These are phyloP conservation scores for Ormyrus nitidulus DNA, from an alignment of 2,888 invertebrate species.

Conservation along the genomic window DNA sequence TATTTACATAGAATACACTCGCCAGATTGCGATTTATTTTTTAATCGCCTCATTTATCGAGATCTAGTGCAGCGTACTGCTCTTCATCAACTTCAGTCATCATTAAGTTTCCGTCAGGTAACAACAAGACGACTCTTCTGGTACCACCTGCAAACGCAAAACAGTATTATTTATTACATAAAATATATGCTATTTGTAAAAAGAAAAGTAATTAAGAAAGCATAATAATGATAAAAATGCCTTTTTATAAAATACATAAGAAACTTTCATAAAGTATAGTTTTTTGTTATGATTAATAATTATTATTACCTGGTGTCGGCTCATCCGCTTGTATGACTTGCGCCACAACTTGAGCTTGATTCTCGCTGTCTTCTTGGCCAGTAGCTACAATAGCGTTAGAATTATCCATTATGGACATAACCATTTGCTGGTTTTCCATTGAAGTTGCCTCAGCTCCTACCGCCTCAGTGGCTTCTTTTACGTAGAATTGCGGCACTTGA, in stretches of 20 bases:
- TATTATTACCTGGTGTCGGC: slow-evolving; percentile 84
- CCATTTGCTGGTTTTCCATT: slow-evolving; percentile 72
- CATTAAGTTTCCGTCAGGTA: slow-evolving; percentile 90
- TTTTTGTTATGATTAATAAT: neutral
- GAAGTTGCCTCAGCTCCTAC: slow-evolving; percentile 58
- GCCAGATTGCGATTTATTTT: slow-evolving; percentile 59
- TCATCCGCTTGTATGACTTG: slow-evolving; percentile 90
- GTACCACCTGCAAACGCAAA: slow-evolving; percentile 82
- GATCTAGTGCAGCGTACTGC: slow-evolving; percentile 84
- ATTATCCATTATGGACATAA: slow-evolving; percentile 76
- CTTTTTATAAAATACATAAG: too few relatives aligned
- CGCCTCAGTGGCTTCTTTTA: slow-evolving; percentile 67
- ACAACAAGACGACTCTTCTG: slow-evolving; percentile 87
- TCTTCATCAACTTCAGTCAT: slow-evolving; percentile 92
- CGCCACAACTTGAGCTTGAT: slow-evolving; percentile 87
- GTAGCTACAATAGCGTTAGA: slow-evolving; percentile 61
- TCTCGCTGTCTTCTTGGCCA: slow-evolving; percentile 74
- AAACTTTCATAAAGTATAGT: too few relatives aligned
- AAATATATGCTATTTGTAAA: neutral
- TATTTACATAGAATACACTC: slow-evolving; percentile 73
- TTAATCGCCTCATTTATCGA: slow-evolving; percentile 77
- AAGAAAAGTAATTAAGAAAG: neutral
- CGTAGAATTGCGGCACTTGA: slow-evolving; percentile 75
- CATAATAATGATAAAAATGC: neutral
- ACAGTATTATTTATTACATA: slow-evolving; percentile 19